Base-by-base conservation (phyloP, 1,140 invertebrate species). In the Trichoplusia ni region DNA sequence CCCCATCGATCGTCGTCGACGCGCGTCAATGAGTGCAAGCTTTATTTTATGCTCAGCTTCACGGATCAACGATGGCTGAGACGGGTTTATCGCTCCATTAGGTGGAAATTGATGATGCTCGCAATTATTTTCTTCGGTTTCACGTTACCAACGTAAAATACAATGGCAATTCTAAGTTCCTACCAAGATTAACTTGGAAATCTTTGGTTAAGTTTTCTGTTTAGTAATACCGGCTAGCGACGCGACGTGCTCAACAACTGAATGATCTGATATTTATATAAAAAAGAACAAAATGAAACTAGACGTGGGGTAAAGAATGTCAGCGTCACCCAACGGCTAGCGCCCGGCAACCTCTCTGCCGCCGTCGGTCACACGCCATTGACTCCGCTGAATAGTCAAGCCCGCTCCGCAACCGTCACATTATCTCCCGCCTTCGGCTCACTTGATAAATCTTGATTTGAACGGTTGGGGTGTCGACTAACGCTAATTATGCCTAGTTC, bases 301-400 rank as follows among this genome's bases (percentile, higher is more conserved):
- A 72, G 78, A 80, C 73, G 66, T 67, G 71, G 71, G n/a, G 64
- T 69, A 73, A 81, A 77, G 84, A 88, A 88, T 86, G 83, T 73
- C 72, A 77, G 73, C 82, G 83, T 86, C 80, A 88, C 77, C 75
- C 73, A 75, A 62, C 70, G 72, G 75, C 67, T 67, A 77, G 59
- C 71, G 76, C 66, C 58, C 77, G 81, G 73, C 82, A 75, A 76
- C 75, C 71, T 75, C 81, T 78, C 65, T 44, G 38, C 71, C 63
- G 64, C 73, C 72, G 74, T 60, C 75, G 73, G 85, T 88, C 85
- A 88, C 85, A 86, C 85, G 75, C 85, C 83, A 86, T 79, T 88
- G 85, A 67, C 72, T 82, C 74, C 71, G 65, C 67, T 86, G 79
- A 86, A 88, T 88, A 84, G 82, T 76, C 67, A 66, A 61, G 53